phyloP scores from a whole-genome alignment of 2,113 vertebrate species.

The Lonchura striata region DNA sequence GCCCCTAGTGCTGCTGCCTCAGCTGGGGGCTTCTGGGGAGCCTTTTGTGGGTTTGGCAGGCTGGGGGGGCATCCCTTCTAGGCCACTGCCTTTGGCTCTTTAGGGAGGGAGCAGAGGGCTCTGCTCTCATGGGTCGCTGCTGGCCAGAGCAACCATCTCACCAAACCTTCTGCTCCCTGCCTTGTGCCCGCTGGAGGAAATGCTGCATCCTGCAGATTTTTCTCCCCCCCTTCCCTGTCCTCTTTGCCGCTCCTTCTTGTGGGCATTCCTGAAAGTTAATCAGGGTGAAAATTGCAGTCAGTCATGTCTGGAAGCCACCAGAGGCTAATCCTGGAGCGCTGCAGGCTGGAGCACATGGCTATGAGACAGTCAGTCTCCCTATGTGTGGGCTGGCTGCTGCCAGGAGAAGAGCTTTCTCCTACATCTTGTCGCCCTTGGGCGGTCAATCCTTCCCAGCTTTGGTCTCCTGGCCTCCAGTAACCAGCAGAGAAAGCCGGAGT shows the following conservation, averaged over 20 bases:
- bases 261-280: conserved; percentile 77
- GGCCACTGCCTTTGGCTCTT: background rate
- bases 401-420: conserved; percentile 35
- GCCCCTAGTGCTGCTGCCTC: background rate
- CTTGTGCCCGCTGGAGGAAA: background rate
- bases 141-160: background rate
- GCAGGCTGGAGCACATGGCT: conserved; percentile 48
- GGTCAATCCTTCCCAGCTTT: background rate
- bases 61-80: background rate
- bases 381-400: conserved; percentile 32
- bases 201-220: background rate
- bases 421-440: background rate
- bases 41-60: background rate
- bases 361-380: conserved; percentile 25
- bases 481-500: background rate
- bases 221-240: background rate
- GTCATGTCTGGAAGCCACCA: conserved; percentile 71
- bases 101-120: fast-evolving
- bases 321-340: conserved; percentile 46
- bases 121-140: background rate
- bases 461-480: background rate
- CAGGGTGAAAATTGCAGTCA: conserved; percentile 75
- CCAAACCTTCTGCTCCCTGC: background rate
- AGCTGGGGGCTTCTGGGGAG: background rate
- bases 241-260: conserved; percentile 42